phyloP scores from a whole-genome alignment of 2,113 vertebrate genomes.

The Elachura formosa region DNA sequence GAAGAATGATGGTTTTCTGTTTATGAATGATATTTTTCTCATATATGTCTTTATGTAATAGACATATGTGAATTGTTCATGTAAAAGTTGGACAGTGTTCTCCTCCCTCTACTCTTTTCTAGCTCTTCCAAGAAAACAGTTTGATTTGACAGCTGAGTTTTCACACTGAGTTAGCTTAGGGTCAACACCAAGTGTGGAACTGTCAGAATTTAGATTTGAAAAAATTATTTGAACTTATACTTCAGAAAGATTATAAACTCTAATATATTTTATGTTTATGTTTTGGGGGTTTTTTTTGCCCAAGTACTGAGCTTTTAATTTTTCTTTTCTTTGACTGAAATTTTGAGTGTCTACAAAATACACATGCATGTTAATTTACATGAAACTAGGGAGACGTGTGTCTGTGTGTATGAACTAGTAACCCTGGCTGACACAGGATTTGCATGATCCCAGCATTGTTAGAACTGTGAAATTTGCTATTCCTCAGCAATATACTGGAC shows the following conservation, averaged over 20 bases:
- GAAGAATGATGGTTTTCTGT: not conserved
- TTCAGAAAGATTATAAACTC: not conserved
- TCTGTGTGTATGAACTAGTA: not conserved
- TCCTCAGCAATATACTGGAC: not conserved
- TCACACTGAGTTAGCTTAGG: not conserved
- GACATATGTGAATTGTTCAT: not conserved
- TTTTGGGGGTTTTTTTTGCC: not conserved
- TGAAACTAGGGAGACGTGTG: not conserved
- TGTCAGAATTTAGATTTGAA: not conserved
- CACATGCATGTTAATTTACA: fast-evolving
- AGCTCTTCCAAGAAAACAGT: not conserved
- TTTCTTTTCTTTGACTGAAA: not conserved
- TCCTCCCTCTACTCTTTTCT: not conserved
- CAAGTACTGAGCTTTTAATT: not conserved
- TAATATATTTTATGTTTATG: not conserved
- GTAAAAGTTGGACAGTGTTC: not conserved
- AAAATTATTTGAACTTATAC: not conserved
- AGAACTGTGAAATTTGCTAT: not conserved
- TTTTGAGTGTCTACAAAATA: not conserved
- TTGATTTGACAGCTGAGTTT: not conserved
- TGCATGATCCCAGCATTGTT: not conserved
- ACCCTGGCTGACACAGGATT: not conserved
- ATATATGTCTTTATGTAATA: not conserved
- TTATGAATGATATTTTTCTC: not conserved
- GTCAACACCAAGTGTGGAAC: not conserved